Base-by-base conservation (phyloP, 64 coral and sea anemone species). In the Actinia equina region DNA sequence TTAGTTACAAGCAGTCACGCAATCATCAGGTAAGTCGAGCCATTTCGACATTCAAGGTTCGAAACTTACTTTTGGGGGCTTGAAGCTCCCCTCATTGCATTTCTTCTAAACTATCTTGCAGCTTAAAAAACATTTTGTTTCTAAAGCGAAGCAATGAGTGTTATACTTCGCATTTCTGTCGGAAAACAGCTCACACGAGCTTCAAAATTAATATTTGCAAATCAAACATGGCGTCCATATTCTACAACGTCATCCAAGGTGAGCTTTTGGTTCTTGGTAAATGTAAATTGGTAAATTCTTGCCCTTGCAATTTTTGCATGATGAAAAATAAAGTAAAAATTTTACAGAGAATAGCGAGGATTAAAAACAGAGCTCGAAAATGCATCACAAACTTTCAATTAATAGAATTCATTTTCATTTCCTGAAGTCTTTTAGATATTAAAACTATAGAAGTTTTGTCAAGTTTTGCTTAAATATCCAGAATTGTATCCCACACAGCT, bases 181-280 rank as follows among this genome's bases (percentile, higher is more conserved):
- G 69, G 69, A 15, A 74, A 74, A 41, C 69, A 74, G 25, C 69
- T 74, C 7, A 30, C 11, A 74, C n/a, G 69, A 16, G 26, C 69
- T 74, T 74, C 69, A 74, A 74, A 37, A 74, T 14, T 74, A 0
- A 6, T 74, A n/a, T n/a, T n/a, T 37, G 27, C 11, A 74, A 74
- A 16, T 74, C 69, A 7, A 74, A 74, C 69, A 74, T 74, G 69
- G 69, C 69, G 69, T 74, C 69, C 25, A 30, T 1, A 11, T 37
- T 74, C 69, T 9, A 74, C 69, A 15, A 74, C 69, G 69, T 74
- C 69, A 74, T 41, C 69, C n/a, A 74, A 37, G 69, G 69, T 74
- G 19, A 65, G 62, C 4, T 65, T 3, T 49, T 4, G 7, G 61
- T 20, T 25, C 45, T 7, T 20, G n/a, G n/a, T n/a, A n/a, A n/a